phyloP scores from a whole-genome alignment of 2,888 invertebrate species.

The Sabatieria punctata region DNA sequence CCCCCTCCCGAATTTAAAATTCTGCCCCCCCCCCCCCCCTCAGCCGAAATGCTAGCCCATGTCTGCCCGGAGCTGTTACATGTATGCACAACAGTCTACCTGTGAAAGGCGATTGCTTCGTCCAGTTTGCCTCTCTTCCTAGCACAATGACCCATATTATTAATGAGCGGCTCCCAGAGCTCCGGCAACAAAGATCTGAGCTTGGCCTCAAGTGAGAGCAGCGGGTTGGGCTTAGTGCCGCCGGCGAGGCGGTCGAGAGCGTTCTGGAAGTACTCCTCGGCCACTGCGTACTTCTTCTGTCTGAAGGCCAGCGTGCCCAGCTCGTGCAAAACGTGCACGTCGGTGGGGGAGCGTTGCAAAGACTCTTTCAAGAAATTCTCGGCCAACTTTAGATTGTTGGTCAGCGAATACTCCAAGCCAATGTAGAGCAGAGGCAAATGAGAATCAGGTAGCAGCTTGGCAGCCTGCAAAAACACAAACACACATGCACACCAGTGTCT shows the following conservation, averaged over 20 bases:
- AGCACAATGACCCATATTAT: conserved; percentile 72
- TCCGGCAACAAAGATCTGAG: conserved; percentile 42
- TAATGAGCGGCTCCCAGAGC: conserved; percentile 71
- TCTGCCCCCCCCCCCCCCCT: too few species aligned
- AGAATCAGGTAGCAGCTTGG: conserved; percentile 45
- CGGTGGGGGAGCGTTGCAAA: conserved; percentile 48
- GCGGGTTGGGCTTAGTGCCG: too few species aligned
- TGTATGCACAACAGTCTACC: conserved; percentile 46
- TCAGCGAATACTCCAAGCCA: conserved; percentile 84
- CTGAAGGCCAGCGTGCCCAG: conserved; percentile 72
- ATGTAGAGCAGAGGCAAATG: conserved; percentile 88
- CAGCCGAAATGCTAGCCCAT: too few species aligned
- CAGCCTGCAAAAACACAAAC: conserved; percentile 30
- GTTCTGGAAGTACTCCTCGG: conserved; percentile 53
- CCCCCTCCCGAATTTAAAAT: too few species aligned
- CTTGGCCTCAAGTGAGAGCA: neutral
- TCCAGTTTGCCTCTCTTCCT: conserved; percentile 59
- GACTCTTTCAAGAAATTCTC: conserved; percentile 9
- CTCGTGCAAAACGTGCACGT: conserved; percentile 85
- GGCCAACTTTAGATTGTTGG: conserved; percentile 53
- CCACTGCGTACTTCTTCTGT: conserved; percentile 41
- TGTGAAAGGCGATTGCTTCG: conserved; percentile 64
- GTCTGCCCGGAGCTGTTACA: too few species aligned
- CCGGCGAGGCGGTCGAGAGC: conserved; percentile 51
- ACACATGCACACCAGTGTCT: too few species aligned